Base-by-base conservation (phyloP, 2,113 vertebrate species). In the Psammodynastes pulverulentus region DNA sequence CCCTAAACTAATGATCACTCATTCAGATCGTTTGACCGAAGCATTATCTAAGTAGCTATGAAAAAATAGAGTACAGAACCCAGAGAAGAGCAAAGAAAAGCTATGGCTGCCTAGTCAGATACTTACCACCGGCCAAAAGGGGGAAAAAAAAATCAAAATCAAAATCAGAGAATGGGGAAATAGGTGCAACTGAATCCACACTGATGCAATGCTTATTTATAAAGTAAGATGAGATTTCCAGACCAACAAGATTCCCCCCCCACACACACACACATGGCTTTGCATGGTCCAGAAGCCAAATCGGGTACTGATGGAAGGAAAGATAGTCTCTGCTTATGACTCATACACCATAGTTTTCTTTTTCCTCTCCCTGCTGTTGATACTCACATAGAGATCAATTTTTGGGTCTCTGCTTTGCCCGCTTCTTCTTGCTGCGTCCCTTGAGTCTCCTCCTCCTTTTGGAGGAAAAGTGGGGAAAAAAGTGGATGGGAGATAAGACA, bases 371-470 rank as follows among this genome's bases (percentile, higher is more conserved):
- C 92, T 91, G 72, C 86, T 89, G 92, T 95, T 90, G 88, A 89
- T 86, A 92, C 91, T 89, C 95, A 98, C 97, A 97, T 96, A 98
- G 97, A 96, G 94, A 94, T 97, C 97, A 97, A 97, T 96, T 96
- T 97, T 96, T 97, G 95, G 94, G 94, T 94, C 91, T 96, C 96
- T 95, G 97, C 97, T 97, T 97, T 93, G 96, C 96, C 95, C 95
- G 95, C 97, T 97, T 98, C 96, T 95, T 97, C 97, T 97, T 98
- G 94, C 96, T 96, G 96, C 96, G 96, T 94, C 94, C 97, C 94
- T 96, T 98, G 95, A 88, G 91, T 94, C 95, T 97, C 94, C 96
- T 97, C 97, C 97, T 98, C 97, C 98, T 98, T 97, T 46, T 34
- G 95, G 96, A 97, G 97, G 91, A 79, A 94, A 96, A 97, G 96